Evolutionary conservation across 2,888 invertebrate genomes (phyloP).

Genomic region (Strigamia maritima): DNA sequence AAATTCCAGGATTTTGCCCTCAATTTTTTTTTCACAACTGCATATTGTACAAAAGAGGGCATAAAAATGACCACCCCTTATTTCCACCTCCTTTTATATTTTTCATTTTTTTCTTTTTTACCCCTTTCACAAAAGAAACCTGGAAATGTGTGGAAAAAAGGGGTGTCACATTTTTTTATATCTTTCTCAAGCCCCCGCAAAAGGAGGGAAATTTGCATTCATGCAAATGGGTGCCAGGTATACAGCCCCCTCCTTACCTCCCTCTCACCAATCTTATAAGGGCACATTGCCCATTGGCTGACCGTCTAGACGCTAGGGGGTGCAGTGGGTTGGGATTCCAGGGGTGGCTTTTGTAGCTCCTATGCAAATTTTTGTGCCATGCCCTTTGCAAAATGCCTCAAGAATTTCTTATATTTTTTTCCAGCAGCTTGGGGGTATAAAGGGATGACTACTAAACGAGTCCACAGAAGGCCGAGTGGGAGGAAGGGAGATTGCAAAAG

Average conservation of each 20-base stretch:
- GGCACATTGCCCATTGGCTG: slow-evolving; percentile 31
- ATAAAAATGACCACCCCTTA: slow-evolving; percentile 19
- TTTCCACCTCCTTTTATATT: slow-evolving; percentile 28
- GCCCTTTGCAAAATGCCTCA: slow-evolving; percentile 31
- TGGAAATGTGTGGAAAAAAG: slow-evolving; percentile 34
- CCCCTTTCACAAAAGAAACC: not conserved
- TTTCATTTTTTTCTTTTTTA: not conserved
- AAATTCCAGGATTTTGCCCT: slow-evolving; percentile 22
- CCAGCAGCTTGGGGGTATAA: not conserved
- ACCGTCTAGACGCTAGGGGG: slow-evolving; percentile 32
- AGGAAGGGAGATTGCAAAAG: slow-evolving; percentile 27
- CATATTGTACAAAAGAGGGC: slow-evolving; percentile 19
- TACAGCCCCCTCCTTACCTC: slow-evolving; percentile 30
- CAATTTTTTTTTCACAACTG: not conserved
- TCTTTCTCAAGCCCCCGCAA: slow-evolving; percentile 31
- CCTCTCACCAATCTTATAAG: slow-evolving; percentile 32
- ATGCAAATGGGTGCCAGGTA: slow-evolving; percentile 32
- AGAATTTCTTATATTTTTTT: slow-evolving; percentile 31
- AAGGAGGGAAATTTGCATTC: slow-evolving; percentile 31
- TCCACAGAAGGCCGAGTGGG: slow-evolving; percentile 28
- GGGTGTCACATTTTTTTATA: slow-evolving; percentile 29
- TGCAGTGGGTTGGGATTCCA: slow-evolving; percentile 32
- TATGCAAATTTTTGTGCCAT: slow-evolving; percentile 23
- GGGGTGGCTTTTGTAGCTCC: slow-evolving; percentile 28
- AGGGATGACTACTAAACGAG: not conserved